Percentiles rank a stretch among this genome's conserved stretches.
These are phyloP conservation scores for Eptesicus fuscus DNA, from an alignment of 2,113 vertebrate species.

Conservation along the genomic window DNA sequence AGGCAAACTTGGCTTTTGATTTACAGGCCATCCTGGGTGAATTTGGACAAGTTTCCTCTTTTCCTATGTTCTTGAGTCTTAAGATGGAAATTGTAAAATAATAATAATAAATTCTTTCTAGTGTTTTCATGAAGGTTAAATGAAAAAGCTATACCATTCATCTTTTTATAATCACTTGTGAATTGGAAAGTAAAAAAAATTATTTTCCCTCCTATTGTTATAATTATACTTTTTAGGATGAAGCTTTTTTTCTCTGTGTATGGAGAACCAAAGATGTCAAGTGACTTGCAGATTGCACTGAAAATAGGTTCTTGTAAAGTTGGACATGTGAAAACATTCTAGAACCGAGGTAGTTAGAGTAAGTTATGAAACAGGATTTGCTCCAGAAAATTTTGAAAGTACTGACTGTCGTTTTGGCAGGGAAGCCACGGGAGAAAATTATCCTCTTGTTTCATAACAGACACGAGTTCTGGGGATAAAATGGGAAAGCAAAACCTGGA, in stretches of 20 bases:
- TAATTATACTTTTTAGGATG: not conserved
- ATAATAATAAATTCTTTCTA: not conserved
- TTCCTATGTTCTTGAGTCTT: not conserved
- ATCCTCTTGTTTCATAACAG: constrained; percentile 63
- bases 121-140: not conserved
- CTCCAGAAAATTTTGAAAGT: not conserved
- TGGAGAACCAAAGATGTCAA: not conserved
- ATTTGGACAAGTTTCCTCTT: not conserved
- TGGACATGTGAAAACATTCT: not conserved
- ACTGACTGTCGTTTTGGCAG: constrained; percentile 10
- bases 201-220: not conserved
- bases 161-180: not conserved
- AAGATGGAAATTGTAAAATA: not conserved
- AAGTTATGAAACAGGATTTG: not conserved
- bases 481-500: constrained; percentile 62
- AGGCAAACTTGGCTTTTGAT: not conserved
- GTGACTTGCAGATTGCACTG: not conserved
- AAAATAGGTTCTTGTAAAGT: not conserved
- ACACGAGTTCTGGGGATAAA: constrained; percentile 63
- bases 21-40: not conserved
- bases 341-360: not conserved
- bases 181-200: not conserved
- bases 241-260: not conserved
- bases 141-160: not conserved
- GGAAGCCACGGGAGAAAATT: constrained; percentile 58